Conservation (phyloP, 2,113 vertebrate genomes). For the Crotalus tigris region DNA sequence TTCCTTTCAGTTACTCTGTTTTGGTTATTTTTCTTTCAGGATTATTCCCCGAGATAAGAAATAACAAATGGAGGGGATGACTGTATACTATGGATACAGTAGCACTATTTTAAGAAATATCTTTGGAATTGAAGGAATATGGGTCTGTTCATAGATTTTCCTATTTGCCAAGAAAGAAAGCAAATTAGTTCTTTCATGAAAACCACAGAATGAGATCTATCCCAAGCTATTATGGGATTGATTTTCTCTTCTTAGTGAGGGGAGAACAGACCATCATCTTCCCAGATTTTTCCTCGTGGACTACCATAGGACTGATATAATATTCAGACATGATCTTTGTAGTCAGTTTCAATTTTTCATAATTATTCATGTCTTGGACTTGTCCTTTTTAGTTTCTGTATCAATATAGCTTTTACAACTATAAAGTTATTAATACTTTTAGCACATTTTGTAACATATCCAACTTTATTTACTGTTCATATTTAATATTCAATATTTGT, state of each 20-base stretch:
- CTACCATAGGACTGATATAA: not conserved
- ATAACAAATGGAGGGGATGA: not conserved
- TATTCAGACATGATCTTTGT: not conserved
- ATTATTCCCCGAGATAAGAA: not conserved
- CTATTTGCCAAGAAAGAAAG: not conserved
- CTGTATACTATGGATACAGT: not conserved
- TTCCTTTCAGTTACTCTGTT: not conserved
- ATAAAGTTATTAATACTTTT: not conserved
- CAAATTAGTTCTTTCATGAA: not conserved
- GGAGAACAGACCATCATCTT: not conserved
- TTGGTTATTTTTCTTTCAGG: not conserved
- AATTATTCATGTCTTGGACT: not conserved
- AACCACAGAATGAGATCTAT: not conserved
- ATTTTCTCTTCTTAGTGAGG: not conserved
- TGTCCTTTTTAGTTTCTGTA: not conserved
- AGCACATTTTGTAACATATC: not conserved
- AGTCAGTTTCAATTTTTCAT: not conserved
- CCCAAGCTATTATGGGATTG: not conserved
- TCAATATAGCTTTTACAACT: not conserved
- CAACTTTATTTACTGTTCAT: not conserved
- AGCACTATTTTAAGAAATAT: not conserved
- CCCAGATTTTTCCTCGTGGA: too few relatives aligned
- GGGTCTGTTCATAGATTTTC: not conserved
- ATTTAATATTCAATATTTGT: not conserved
- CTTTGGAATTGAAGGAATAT: not conserved